Conservation (phyloP, 2,797 vertebrate genomes). For the Kryptopterus vitreolus region DNA sequence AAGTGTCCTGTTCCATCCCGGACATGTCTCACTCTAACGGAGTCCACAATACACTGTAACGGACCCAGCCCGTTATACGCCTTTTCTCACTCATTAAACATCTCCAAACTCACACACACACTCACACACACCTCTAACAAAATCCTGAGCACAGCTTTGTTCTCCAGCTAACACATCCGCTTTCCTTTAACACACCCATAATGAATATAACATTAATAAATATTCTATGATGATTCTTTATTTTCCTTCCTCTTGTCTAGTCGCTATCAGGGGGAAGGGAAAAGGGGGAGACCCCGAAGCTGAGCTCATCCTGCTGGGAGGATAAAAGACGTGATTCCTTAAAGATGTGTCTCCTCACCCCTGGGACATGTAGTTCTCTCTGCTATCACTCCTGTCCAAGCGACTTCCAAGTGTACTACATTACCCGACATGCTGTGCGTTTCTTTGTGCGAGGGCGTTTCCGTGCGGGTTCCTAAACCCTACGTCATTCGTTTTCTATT, state of each 20-base stretch:
- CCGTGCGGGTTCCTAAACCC: background rate
- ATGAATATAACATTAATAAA: too few species aligned
- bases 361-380: slow-evolving; percentile 74
- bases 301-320: slow-evolving; percentile 64
- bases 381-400: background rate
- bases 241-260: background rate
- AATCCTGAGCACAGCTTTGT: background rate
- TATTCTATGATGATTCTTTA: background rate
- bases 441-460: slow-evolving; percentile 39
- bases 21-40: slow-evolving; percentile 71
- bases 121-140: slow-evolving; percentile 1
- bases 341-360: slow-evolving; percentile 43
- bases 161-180: background rate
- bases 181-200: background rate
- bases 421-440: slow-evolving; percentile 64
- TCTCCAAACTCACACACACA: background rate
- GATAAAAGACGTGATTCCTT: slow-evolving; percentile 61
- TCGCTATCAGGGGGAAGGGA: slow-evolving; percentile 60
- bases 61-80: slow-evolving; percentile 68
- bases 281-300: slow-evolving; percentile 43
- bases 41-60: slow-evolving; percentile 49
- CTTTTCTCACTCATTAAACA: slow-evolving; percentile 41
- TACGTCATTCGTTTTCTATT: slow-evolving; percentile 32
- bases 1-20: slow-evolving; percentile 74
- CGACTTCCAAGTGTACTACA: slow-evolving; percentile 45